Base-by-base conservation (phyloP, 2,888 invertebrate genomes). In the Hybos culiciformis region DNA sequence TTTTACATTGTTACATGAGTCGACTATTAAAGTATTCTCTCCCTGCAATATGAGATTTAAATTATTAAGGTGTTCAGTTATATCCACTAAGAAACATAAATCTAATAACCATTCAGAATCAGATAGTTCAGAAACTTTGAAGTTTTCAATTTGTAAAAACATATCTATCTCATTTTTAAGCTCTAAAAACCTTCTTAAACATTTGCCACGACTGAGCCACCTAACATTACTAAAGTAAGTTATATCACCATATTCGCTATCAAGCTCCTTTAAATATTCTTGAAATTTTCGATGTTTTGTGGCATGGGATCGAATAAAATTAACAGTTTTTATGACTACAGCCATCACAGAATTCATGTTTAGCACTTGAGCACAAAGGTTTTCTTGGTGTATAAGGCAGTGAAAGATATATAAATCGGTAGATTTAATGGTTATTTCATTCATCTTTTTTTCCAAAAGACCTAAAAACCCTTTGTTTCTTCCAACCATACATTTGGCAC, bases 231-330 rank as follows among this genome's bases (percentile, higher is more conserved):
- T 29, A 15, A 37, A 42, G n/a, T 37, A 42, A 26, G 20, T 12
- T 15, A 42, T 24, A n/a, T 42, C 40, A 15, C 44, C 40, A 39
- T 39, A 40, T 39, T 44, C 44, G 14, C 38, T 31, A 36, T 36
- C 20, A 4, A 44, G 18, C 32, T 36, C 36, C 14, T 20, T 29
- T 11, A 39, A 12, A 14, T 39, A 43, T 19, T 33, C 33, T 15
- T 34, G 14, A 21, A 43, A 38, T 38, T 43, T 36, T 15, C 38
- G 38, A 38, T 43, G 38, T 3, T 29, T 21, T 8, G 36, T 14
- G 19, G 21, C 43, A 12, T 33, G 21, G 5, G 39, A 20, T 17
- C 34, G 11, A 19, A 43, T 43, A 19, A 14, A 43, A 39, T 39
- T 43, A 5, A 43, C 34, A n/a, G 33, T 24, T 12, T 39, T 39